Evolutionary conservation across 1,140 invertebrate genomes (phyloP), one percentile per base, ranked within the genome.

Genomic region (Drosophila tsacasi): DNA sequence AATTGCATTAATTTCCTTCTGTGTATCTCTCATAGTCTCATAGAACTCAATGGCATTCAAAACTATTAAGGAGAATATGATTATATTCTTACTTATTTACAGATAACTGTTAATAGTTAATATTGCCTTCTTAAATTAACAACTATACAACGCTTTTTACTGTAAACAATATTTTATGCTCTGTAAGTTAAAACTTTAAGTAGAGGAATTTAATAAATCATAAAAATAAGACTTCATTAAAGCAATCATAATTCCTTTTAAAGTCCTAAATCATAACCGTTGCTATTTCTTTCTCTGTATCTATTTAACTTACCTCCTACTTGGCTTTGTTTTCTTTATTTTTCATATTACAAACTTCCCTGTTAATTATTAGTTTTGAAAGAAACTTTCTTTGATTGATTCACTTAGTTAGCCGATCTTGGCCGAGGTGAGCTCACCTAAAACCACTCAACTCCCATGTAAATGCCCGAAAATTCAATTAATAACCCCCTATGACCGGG

Each of bases 381-480:
- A 67, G 49, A 47, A 23, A 59, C 44, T 72, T 72, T 73, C 44
- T 35, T 60, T 72, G 54, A 40, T 57, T 47, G 52, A 47, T 55
- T 71, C 39, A 44, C 39, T 67, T 27, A 50, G 47, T 15, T 32
- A 44, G 5, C 8, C 13, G 17, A 62, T 62, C 58, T 32, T 30
- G n/a, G 15, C 3, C 12, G 23, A 27, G 62, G 25, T 23, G 52
- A 40, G 4, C 58, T 44, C 58, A 65, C 17, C 15, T 19, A 21
- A 5, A 39, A 68, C 66, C 64, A 19, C 35, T 37, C 54, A 40
- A 35, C 73, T 76, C 30, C 9, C 71, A 55, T 83, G 76, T 77
- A 65, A 69, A 65, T 74, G 64, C 65, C 73, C 68, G 72, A 72
- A 77, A 81, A 73, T 79, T 67, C 68, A 80, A 87, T 87, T 87